Base-by-base conservation (phyloP, 2,888 invertebrate species). In the Sinhomidia bicolor region DNA sequence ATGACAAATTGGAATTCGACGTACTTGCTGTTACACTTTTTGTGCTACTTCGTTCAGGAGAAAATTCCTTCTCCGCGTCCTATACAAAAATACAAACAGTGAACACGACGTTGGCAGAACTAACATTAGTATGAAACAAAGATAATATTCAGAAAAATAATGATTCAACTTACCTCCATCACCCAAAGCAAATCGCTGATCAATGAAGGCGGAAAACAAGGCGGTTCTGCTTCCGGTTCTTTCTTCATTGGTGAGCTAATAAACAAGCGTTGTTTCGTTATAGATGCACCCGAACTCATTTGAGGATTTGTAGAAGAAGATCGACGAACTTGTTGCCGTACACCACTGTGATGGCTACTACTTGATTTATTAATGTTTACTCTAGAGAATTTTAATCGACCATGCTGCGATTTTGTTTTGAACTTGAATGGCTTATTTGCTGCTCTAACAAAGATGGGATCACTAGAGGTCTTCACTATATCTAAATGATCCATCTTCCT, bases 41-140 rank as follows among this genome's bases (percentile, higher is more conserved):
- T 2, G 23, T 76, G 1, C 26, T 32, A 29, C 44, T 12, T 7
- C 29, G 14, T 1, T 82, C 82, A 6, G 71, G 20, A 41, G 12
- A n/a, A 78, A 88, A 88, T 26, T 68, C 83, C 32, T 79, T 83
- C 23, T 83, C 88, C 1, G 88, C 88, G 36, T 88, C 88, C 88
- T 83, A 10, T 65, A n/a, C 4, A n/a, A n/a, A n/a, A n/a, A n/a
- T n/a, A n/a, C n/a, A n/a, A n/a, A 62, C 9, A 20, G 20, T 17
- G 5, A 62, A 62, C 23, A 62, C 62, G 17, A 7, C 62, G 5
- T 51, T 51, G n/a, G 6, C 6, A 41, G 41, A 10, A 41, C 41
- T 41, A 41, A 5, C 41, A 7, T 10, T 82, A 83, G 26, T 78
- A 26, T 65, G 14, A 51, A 32, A 17, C 47, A 3, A n/a, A n/a